Percentiles rank a stretch among this genome's conserved stretches.
phyloP scores from a whole-genome alignment of 2,113 vertebrate genomes.

The Rhynchopsitta pachyrhyncha region DNA sequence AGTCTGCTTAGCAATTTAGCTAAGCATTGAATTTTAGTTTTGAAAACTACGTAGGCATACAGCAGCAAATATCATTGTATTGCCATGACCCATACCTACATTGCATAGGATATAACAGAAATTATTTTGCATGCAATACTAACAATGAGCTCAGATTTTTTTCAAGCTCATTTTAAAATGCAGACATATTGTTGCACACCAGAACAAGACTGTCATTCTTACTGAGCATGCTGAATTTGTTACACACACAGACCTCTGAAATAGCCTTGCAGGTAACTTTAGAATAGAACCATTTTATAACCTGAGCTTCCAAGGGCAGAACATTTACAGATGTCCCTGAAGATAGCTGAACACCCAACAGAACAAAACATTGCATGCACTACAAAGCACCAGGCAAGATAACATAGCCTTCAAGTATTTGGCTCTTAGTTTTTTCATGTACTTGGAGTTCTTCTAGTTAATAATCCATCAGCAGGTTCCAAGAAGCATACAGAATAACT shows the following conservation, averaged over 20 bases:
- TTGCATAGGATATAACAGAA: background rate
- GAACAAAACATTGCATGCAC: background rate
- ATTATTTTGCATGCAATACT: background rate
- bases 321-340: background rate
- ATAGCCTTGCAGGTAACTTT: background rate
- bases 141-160: background rate
- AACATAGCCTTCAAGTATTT: background rate
- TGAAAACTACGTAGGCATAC: conserved; percentile 48
- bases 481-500: background rate
- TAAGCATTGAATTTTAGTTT: conserved; percentile 59
- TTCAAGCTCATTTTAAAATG: background rate
- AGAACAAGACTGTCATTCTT: background rate
- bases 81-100: background rate
- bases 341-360: background rate
- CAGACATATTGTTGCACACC: background rate
- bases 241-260: background rate
- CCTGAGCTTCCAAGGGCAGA: background rate
- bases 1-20: conserved; percentile 61
- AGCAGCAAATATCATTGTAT: conserved; percentile 52
- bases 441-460: background rate
- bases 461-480: background rate
- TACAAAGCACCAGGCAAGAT: background rate
- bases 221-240: background rate
- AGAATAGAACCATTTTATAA: background rate
- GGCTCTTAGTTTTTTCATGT: background rate